Conservation (phyloP, 2,888 invertebrate genomes). For the Stenoptilia bipunctidactyla region DNA sequence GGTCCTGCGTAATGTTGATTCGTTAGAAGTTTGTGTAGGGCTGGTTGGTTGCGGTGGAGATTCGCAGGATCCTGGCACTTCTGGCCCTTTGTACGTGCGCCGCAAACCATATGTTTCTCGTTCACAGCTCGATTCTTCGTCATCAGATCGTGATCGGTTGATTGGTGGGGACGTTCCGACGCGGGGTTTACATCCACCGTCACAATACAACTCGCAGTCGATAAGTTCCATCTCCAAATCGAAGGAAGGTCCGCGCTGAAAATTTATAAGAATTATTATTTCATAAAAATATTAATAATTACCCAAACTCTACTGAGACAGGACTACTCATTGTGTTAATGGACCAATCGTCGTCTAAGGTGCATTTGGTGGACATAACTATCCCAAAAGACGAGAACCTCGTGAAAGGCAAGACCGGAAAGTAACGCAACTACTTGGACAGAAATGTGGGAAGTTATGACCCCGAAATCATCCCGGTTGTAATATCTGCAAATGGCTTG, state of each 20-base stretch:
- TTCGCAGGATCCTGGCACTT: slow-evolving; percentile 35
- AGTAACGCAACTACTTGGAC: too few relatives aligned
- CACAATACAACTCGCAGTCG: slow-evolving; percentile 52
- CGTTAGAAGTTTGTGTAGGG: slow-evolving; percentile 81
- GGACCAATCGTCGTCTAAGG: too few relatives aligned
- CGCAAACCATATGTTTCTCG: slow-evolving; percentile 40
- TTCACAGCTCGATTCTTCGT: slow-evolving; percentile 35
- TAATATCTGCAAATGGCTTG: too few relatives aligned
- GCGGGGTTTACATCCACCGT: slow-evolving; percentile 47
- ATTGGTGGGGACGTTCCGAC: slow-evolving; percentile 46
- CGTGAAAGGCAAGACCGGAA: too few relatives aligned
- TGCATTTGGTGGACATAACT: too few relatives aligned
- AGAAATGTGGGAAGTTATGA: too few relatives aligned
- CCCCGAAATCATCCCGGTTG: too few relatives aligned
- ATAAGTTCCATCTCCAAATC: slow-evolving; percentile 51
- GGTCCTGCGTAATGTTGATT: slow-evolving; percentile 77
- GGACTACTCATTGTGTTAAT: too few relatives aligned
- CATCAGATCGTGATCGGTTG: slow-evolving; percentile 32
- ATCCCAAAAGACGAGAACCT: too few relatives aligned
- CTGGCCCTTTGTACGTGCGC: slow-evolving; percentile 37
- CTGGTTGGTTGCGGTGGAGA: slow-evolving; percentile 88
- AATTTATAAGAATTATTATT: background rate
- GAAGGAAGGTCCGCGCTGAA: slow-evolving; percentile 37
- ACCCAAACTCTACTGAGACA: too few relatives aligned
- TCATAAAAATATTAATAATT: too few relatives aligned